Base-by-base conservation (phyloP, 2,888 invertebrate genomes). In the Mythimna vitellina region DNA sequence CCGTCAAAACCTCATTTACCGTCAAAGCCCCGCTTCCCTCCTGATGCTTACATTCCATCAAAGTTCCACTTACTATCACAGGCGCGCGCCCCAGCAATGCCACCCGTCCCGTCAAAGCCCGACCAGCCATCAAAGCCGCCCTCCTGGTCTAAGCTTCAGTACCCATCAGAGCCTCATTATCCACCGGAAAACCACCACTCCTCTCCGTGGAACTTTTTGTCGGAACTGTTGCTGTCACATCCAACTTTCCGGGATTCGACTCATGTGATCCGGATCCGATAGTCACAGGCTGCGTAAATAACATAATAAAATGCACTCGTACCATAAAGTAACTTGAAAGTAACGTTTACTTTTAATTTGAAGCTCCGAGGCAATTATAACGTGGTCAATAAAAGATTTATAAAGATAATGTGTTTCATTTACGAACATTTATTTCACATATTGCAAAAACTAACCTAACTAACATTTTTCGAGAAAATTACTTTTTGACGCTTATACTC, bases 181-280 rank as follows among this genome's bases (percentile, higher is more conserved):
- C 12, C 53, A 12, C 22, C 22, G 22, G n/a, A 53, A 22, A 10
- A 58, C 22, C 3, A 17, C 0, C 20, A n/a, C 6, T 38, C 60
- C n/a, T 12, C 17, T 46, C 65, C 62, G 3, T 65, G 77, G 76
- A 63, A 38, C 25, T 70, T 70, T 20, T 22, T 76, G 56, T 76
- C 76, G 2, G 20, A 51, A 32, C 56, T 76, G n/a, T 49, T 76
- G 65, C 70, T 77, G 7, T 70, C 70, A 12, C 77, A 76, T 53
- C 78, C 78, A 8, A 38, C 62, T 1, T 76, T 77, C 51, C 65
- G 65, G 29, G 76, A 76, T 14, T 65, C 78, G 4, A 77, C 65
- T 53, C 76, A 76, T 35, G 77, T 70, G 12, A 77, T 70, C 38
- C 77, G 77, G n/a, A 42, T 72, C 14, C 57, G 72, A 7, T 51